Evolutionary conservation across 2,888 invertebrate species (phyloP).

Genomic region (Omphaloscelis lunosa): DNA sequence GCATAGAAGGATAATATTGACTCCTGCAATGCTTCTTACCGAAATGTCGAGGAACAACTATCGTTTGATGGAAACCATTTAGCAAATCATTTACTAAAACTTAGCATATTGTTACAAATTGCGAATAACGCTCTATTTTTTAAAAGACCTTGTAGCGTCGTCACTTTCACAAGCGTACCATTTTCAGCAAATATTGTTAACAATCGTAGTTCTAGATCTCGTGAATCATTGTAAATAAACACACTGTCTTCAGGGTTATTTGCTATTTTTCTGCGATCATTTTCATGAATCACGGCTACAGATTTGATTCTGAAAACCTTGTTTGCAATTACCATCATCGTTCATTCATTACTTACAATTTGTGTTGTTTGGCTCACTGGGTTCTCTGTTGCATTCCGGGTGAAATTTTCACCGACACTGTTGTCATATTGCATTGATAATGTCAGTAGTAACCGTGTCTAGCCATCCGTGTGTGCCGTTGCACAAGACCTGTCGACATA

Average conservation of each 20-base stretch:
- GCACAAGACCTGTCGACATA: conserved; percentile 63
- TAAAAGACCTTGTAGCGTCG: conserved; percentile 48
- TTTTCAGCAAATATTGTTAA: conserved; percentile 46
- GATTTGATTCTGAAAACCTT: conserved; percentile 18
- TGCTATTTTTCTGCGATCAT: conserved; percentile 32
- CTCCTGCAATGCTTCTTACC: conserved; percentile 14
- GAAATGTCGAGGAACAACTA: conserved; percentile 1
- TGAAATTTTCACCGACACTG: conserved; percentile 44
- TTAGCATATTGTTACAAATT: conserved; percentile 42
- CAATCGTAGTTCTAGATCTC: conserved; percentile 44
- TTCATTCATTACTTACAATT: conserved; percentile 28
- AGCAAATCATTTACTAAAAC: conserved; percentile 30
- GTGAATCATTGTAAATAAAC: conserved; percentile 35
- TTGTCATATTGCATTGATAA: conserved; percentile 53
- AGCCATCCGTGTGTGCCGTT: conserved; percentile 59
- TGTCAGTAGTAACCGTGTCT: conserved; percentile 51
- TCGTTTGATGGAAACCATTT: conserved; percentile 1
- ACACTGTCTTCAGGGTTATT: conserved; percentile 38
- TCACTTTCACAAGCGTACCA: conserved; percentile 46
- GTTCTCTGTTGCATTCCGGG: conserved; percentile 36
- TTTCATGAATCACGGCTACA: conserved; percentile 31
- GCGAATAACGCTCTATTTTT: conserved; percentile 46
- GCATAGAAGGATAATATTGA: not conserved
- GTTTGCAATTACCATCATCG: conserved; percentile 28
- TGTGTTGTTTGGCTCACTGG: conserved; percentile 19